Percentiles rank a stretch among this genome's conserved stretches.
phyloP scores from a whole-genome alignment of 1,140 invertebrate genomes.

The Drosophila sp. region DNA sequence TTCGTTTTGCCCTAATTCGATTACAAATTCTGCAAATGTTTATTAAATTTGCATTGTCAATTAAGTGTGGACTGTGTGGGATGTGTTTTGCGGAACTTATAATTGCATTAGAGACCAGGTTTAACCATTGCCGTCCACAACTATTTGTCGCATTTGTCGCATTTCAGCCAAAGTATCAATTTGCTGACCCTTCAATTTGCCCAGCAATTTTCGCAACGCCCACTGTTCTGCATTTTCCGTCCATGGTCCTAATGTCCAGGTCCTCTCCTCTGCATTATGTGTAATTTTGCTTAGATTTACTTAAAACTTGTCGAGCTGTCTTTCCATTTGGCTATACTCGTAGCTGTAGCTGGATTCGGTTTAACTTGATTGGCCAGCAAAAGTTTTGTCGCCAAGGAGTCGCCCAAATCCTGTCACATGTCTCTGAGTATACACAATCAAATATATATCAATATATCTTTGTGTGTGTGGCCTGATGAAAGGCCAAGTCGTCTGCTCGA shows the following conservation, averaged over 20 bases:
- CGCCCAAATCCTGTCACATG: conserved; percentile 16
- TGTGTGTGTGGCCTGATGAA: conserved; percentile 56
- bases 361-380: conserved; percentile 65
- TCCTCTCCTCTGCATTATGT: conserved; percentile 52
- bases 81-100: conserved; percentile 18
- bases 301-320: conserved; percentile 38
- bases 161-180: conserved; percentile 23
- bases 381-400: conserved; percentile 66
- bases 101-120: conserved; percentile 64
- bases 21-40: conserved; percentile 68
- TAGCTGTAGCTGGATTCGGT: not conserved
- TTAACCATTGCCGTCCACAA: not conserved
- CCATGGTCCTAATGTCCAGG: not conserved
- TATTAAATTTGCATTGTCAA: conserved; percentile 79
- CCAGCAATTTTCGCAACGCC: conserved; percentile 65
- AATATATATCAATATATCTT: no score
- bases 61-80: conserved; percentile 47
- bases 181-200: conserved; percentile 54
- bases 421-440: not conserved
- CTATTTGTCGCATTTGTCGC: conserved; percentile 19
- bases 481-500: conserved; percentile 74
- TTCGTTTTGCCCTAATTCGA: conserved; percentile 59
- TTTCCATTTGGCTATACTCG: conserved; percentile 25
- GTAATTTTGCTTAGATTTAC: conserved; percentile 51
- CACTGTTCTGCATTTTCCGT: conserved; percentile 29